A percentile compares a stretch with the other conserved stretches of the same genome.
Conservation (phyloP, 2,888 invertebrate genomes). For the Acholoe squamosa region DNA sequence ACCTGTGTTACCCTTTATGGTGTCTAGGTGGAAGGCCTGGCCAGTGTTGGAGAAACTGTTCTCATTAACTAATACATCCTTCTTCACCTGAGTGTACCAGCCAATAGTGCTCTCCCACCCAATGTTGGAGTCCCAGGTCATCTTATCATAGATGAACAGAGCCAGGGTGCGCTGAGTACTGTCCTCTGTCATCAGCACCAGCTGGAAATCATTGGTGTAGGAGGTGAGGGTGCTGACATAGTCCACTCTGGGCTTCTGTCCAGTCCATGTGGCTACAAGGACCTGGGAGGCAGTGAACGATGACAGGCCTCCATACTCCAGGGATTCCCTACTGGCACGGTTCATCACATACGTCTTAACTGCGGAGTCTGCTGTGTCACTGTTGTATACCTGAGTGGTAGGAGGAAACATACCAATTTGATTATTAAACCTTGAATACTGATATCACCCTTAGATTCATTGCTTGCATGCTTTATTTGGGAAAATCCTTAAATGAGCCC, state of each 20-base stretch:
- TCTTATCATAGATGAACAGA: constrained; percentile 34
- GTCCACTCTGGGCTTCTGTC: constrained; percentile 2
- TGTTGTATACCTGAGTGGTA: neutral
- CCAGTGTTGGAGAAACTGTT: constrained; percentile 51
- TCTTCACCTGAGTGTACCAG: constrained; percentile 25
- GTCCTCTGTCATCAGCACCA: constrained; percentile 58
- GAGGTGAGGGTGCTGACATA: neutral
- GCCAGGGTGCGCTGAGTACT: constrained; percentile 45
- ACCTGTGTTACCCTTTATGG: constrained; percentile 57
- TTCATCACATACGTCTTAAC: neutral
- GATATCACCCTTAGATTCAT: too few species aligned
- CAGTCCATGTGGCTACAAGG: constrained; percentile 30
- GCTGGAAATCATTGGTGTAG: constrained; percentile 63
- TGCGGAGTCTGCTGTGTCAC: neutral
- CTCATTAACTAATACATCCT: neutral
- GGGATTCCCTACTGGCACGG: neutral
- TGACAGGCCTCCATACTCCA: constrained; percentile 17
- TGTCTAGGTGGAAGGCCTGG: constrained; percentile 4
- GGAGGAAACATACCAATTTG: neutral
- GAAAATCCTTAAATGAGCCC: too few species aligned
- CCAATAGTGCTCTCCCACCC: constrained; percentile 1
- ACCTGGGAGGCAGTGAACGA: constrained; percentile 34
- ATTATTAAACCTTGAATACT: too few species aligned
- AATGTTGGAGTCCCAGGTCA: constrained; percentile 41
- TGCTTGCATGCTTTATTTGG: too few species aligned